These are phyloP conservation scores for Meriones psammophilus DNA, from an alignment of 2,797 vertebrate species.

Conservation along the genomic window DNA sequence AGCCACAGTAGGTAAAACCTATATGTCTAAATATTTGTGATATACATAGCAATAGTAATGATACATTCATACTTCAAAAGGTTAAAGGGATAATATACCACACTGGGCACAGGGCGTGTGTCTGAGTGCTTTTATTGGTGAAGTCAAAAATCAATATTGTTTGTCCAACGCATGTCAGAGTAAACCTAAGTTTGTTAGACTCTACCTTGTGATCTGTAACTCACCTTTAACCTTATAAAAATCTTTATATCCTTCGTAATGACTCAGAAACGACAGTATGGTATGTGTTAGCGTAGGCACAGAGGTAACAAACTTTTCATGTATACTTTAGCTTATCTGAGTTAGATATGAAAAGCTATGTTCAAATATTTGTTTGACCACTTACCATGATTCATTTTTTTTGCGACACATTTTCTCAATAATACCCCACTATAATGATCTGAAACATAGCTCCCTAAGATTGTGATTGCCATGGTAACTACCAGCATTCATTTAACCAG, in stretches of 20 bases:
- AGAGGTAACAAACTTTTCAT: neutral
- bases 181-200: neutral
- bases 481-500: constrained; percentile 47
- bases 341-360: constrained; percentile 40
- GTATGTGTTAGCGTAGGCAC: neutral
- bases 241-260: constrained; percentile 26
- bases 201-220: neutral
- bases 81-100: neutral
- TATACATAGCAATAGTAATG: neutral
- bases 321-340: constrained; percentile 52
- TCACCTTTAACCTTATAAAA: constrained; percentile 14
- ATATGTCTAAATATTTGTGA: neutral
- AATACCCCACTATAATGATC: constrained; percentile 63
- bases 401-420: constrained; percentile 47
- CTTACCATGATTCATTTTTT: neutral
- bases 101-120: neutral
- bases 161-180: neutral
- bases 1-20: neutral
- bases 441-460: constrained; percentile 63
- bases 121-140: neutral
- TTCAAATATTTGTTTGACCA: constrained; percentile 72
- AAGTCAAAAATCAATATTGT: neutral
- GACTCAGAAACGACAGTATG: neutral
- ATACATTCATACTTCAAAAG: neutral
- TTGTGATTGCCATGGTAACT: constrained; percentile 80